A percentile compares a stretch with the other conserved stretches of the same genome.
These are phyloP conservation scores for Dorcus hopei DNA, from an alignment of 2,888 invertebrate species.

Conservation along the genomic window DNA sequence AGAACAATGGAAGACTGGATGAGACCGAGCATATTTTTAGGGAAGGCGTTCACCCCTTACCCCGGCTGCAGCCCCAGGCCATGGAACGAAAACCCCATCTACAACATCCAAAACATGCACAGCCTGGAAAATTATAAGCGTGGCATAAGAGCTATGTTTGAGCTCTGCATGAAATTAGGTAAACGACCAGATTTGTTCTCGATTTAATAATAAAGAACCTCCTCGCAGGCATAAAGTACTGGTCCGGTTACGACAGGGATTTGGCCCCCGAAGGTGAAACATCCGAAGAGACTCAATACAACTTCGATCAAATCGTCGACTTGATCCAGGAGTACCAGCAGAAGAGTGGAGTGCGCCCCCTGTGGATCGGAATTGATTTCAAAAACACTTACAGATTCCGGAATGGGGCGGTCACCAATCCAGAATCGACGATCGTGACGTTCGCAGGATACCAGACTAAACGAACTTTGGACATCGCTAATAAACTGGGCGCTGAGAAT, in stretches of 20 bases:
- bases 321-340: constrained; percentile 56
- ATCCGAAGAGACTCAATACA: constrained; percentile 54
- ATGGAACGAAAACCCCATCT: constrained; percentile 58
- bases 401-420: constrained; percentile 60
- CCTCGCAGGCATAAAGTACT: constrained; percentile 52
- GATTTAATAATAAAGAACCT: neutral
- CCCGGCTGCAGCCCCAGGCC: constrained; percentile 39
- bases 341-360: constrained; percentile 55
- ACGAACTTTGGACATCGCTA: constrained; percentile 60
- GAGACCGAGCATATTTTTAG: constrained; percentile 57
- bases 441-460: constrained; percentile 62
- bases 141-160: constrained; percentile 59
- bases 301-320: constrained; percentile 59
- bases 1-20: constrained; percentile 65
- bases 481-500: constrained; percentile 59
- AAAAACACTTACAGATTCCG: constrained; percentile 49
- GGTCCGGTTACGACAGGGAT: constrained; percentile 64
- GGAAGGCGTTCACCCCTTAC: constrained; percentile 46
- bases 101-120: constrained; percentile 31
- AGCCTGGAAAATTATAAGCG: constrained; percentile 59
- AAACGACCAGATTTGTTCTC: constrained; percentile 2
- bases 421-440: constrained; percentile 57
- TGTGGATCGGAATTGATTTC: constrained; percentile 65
- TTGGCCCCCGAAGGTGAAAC: constrained; percentile 56
- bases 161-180: constrained; percentile 61